A percentile compares a stretch with the other conserved stretches of the same genome.
Conservation (phyloP, 2,888 invertebrate species). For the Nycteola revayana region DNA sequence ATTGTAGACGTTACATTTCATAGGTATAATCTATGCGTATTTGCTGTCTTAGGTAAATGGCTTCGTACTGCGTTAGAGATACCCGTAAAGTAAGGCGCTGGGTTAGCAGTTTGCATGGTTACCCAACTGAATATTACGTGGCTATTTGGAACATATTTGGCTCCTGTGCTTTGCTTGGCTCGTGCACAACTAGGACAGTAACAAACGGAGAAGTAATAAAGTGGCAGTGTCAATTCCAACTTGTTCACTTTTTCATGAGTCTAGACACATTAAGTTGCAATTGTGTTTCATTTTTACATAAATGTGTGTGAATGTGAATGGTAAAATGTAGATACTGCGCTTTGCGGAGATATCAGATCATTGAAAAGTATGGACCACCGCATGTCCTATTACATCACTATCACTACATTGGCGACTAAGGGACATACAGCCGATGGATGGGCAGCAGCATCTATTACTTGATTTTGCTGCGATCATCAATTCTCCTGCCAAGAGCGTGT, state of each 20-base stretch:
- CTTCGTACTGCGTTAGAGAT: conserved; percentile 19
- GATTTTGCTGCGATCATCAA: no score
- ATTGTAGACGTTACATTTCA: conserved; percentile 5
- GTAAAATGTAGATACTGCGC: conserved; percentile 4
- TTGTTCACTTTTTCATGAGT: conserved; percentile 47
- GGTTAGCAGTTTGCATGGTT: conserved; percentile 22
- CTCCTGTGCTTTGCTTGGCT: conserved; percentile 50
- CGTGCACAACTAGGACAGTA: conserved; percentile 62
- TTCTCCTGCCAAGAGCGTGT: no score
- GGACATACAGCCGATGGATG: no score
- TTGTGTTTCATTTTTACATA: conserved; percentile 28
- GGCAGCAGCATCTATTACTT: no score
- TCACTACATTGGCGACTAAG: no score
- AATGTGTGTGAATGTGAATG: no score
- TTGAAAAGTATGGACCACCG: neutral
- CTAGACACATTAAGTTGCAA: conserved; percentile 50
- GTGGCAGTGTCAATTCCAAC: conserved; percentile 53
- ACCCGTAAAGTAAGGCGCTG: conserved; percentile 22
- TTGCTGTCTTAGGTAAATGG: conserved; percentile 4
- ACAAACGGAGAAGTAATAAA: conserved; percentile 53
- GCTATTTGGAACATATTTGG: conserved; percentile 32
- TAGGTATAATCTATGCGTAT: conserved; percentile 9
- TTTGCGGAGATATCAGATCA: conserved; percentile 5
- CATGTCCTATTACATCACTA: no score
- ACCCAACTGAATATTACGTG: conserved; percentile 19